Evolutionary conservation across 2,113 vertebrate species (phyloP).

Genomic region (Numida meleagris): DNA sequence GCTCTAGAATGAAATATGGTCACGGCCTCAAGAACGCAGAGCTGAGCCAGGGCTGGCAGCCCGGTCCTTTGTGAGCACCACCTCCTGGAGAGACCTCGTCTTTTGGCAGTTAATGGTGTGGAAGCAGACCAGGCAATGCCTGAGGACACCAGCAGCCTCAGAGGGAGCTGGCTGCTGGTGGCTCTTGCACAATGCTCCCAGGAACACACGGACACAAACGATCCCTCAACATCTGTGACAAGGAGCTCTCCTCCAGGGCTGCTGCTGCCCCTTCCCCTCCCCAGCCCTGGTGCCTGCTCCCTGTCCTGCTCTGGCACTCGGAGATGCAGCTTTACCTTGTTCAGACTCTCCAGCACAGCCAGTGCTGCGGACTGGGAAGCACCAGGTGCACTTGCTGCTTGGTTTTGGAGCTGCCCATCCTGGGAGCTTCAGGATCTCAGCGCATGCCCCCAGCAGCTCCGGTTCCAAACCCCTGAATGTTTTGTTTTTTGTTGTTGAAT

Average conservation of each 20-base stretch:
- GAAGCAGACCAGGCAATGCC: background rate
- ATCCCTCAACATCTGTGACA: background rate
- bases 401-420: background rate
- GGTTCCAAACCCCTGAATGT: background rate
- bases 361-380: accelerated
- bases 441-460: background rate
- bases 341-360: background rate
- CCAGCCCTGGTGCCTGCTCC: background rate
- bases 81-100: constrained; percentile 25
- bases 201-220: background rate
- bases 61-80: constrained; percentile 20
- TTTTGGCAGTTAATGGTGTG: constrained; percentile 34
- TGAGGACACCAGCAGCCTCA: background rate
- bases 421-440: background rate
- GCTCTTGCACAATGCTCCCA: background rate
- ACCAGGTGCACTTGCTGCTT: background rate
- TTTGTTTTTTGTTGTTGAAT: background rate
- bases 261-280: background rate
- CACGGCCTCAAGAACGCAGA: background rate
- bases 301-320: background rate
- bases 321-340: background rate
- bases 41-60: constrained; percentile 9
- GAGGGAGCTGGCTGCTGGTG: background rate
- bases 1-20: constrained; percentile 15
- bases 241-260: background rate